Conservation (phyloP, 2,113 vertebrate species). For the Tautogolabrus adspersus region DNA sequence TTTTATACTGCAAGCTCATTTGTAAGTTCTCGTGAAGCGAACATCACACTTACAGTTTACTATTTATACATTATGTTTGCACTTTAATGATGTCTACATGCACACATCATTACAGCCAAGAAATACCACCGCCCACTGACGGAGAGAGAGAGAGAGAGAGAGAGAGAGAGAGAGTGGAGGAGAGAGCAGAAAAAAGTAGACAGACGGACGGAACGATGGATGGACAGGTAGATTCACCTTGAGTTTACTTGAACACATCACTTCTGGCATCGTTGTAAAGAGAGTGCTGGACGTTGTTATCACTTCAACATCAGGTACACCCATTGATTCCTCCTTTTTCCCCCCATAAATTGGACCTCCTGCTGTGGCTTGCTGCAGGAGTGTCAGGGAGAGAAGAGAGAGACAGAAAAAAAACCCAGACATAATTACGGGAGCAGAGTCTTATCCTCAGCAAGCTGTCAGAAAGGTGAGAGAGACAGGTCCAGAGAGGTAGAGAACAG, state of each 20-base stretch:
- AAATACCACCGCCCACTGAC: conserved; percentile 51
- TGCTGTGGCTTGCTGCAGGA: conserved; percentile 29
- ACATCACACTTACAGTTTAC: no score
- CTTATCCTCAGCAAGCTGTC: conserved; percentile 29
- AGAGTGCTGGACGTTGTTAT: conserved; percentile 32
- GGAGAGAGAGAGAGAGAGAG: neutral
- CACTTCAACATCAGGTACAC: conserved; percentile 14
- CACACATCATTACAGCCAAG: conserved; percentile 8
- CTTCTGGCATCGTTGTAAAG: neutral
- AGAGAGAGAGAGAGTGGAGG: neutral
- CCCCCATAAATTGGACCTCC: conserved; percentile 38
- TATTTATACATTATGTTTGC: no score
- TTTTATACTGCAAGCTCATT: no score
- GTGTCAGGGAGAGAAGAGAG: conserved; percentile 17
- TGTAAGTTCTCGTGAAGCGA: no score
- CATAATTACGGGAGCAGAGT: conserved; percentile 47
- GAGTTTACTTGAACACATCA: neutral
- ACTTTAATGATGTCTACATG: conserved; percentile 35
- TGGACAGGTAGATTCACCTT: neutral
- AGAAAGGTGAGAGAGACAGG: conserved; percentile 28
- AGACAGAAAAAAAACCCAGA: neutral
- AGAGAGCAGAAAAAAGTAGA: neutral
- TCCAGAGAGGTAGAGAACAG: conserved; percentile 1
- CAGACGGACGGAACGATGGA: neutral
- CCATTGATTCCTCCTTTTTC: neutral